Conservation (phyloP, 2,113 vertebrate species). For the Parotia lawesii region DNA sequence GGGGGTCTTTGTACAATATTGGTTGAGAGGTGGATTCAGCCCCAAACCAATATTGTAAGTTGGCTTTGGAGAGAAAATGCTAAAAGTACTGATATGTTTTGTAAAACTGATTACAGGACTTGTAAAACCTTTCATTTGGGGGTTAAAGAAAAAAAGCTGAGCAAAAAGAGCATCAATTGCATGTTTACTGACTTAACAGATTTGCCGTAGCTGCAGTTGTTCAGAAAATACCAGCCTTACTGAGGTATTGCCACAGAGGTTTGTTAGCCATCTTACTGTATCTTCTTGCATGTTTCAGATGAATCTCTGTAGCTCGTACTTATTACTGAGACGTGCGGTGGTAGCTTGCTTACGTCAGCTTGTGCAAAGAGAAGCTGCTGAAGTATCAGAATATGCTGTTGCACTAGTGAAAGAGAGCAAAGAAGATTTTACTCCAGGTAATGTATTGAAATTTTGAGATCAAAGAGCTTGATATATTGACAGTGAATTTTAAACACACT, state of each 20-base stretch:
- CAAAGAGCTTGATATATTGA: not conserved
- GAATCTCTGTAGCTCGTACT: conserved; percentile 86
- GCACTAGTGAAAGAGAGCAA: conserved; percentile 80
- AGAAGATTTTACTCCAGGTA: conserved; percentile 82
- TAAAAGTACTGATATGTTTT: not conserved
- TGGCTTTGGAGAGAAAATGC: not conserved
- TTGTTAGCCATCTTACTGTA: conserved; percentile 10
- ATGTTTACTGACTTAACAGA: not conserved
- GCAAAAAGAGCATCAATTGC: not conserved
- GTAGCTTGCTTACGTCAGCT: conserved; percentile 88
- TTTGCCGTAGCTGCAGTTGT: not conserved
- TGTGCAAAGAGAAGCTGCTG: conserved; percentile 86
- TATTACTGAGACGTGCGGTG: conserved; percentile 83
- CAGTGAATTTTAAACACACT: not conserved
- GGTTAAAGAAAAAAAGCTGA: not conserved
- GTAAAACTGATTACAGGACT: not conserved
- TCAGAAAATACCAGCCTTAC: not conserved
- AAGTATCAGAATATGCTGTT: conserved; percentile 86
- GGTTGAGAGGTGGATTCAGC: not conserved
- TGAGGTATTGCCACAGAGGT: not conserved
- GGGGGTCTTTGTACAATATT: not conserved
- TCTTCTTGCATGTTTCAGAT: conserved; percentile 76
- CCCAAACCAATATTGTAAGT: not conserved
- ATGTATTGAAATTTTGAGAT: not conserved
- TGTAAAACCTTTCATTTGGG: not conserved